Percentiles rank a stretch among this genome's conserved stretches.
Conservation (phyloP, 2,888 invertebrate genomes). For the Ectobius pallidus region DNA sequence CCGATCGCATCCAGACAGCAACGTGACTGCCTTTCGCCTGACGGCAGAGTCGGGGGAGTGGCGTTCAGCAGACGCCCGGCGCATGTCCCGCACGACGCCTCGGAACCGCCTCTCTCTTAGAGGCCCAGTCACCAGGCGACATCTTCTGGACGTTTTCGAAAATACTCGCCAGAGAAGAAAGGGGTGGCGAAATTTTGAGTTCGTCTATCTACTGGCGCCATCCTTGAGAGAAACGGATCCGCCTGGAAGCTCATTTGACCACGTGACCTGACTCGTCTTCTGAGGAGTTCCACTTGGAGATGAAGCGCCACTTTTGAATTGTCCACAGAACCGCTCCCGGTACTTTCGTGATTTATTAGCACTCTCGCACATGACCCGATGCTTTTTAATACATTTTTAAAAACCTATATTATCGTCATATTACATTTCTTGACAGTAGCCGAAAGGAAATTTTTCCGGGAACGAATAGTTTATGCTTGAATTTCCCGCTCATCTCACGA, state of each 20-base stretch:
- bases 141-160: constrained; percentile 38
- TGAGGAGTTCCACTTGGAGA: background rate
- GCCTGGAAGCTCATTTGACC: constrained; percentile 17
- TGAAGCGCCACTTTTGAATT: background rate
- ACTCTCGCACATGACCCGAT: too few species aligned
- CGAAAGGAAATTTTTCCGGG: too few species aligned
- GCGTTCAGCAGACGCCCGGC: background rate
- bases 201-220: constrained; percentile 31
- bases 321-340: too few species aligned
- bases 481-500: too few species aligned
- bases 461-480: too few species aligned
- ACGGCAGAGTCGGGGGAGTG: background rate
- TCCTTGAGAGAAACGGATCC: constrained; percentile 25
- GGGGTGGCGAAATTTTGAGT: constrained; percentile 12
- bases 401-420: too few species aligned
- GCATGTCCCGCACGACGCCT: constrained; percentile 25
- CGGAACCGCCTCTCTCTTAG: constrained; percentile 27
- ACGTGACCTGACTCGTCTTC: constrained; percentile 25
- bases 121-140: constrained; percentile 38
- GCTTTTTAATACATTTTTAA: too few species aligned
- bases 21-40: constrained; percentile 5
- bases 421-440: too few species aligned
- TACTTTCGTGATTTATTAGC: too few species aligned
- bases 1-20: background rate
- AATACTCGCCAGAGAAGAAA: constrained; percentile 23